phyloP scores from a whole-genome alignment of 1,140 invertebrate genomes.

The Drosophila gunungcola region DNA sequence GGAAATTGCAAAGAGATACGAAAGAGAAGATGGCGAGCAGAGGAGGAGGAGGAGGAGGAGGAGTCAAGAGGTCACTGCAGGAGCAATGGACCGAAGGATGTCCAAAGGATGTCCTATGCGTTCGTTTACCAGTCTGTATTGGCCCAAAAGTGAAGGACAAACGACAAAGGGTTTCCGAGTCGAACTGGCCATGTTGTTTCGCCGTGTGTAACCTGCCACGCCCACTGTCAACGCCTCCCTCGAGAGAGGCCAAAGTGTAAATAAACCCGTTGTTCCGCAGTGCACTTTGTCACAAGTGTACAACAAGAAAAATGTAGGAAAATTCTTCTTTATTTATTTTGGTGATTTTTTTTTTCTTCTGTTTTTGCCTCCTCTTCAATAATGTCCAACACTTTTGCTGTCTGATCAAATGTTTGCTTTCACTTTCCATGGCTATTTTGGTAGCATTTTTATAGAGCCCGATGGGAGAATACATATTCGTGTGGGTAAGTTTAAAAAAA shows the following conservation, averaged over 20 bases:
- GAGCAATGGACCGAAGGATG: conserved; percentile 22
- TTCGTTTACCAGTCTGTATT: conserved; percentile 40
- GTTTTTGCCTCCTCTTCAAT: conserved; percentile 18
- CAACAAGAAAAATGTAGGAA: conserved; percentile 14
- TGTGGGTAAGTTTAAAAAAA: not conserved
- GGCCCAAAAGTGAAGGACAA: conserved; percentile 44
- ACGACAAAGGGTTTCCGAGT: conserved; percentile 9
- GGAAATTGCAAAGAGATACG: conserved; percentile 51
- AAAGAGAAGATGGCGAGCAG: not conserved
- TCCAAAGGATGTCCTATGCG: not conserved
- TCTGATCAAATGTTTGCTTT: conserved; percentile 33
- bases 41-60: not conserved
- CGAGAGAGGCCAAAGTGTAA: conserved; percentile 35
- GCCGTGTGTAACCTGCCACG: conserved; percentile 8
- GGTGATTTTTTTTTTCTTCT: conserved; percentile 8
- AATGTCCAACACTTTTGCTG: conserved; percentile 2
- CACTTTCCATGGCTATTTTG: conserved; percentile 40
- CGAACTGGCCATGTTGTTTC: conserved; percentile 8
- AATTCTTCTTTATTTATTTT: conserved; percentile 39
- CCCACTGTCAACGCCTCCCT: conserved; percentile 12
- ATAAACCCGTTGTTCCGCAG: conserved; percentile 46
- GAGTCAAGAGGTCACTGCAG: conserved; percentile 28
- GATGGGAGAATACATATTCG: not conserved
- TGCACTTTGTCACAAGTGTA: conserved; percentile 43
- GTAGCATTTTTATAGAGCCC: conserved; percentile 12